Evolutionary conservation across 2,113 vertebrate species (phyloP), one percentile per base, ranked within the genome.

Genomic region (Saguinus imperator): DNA sequence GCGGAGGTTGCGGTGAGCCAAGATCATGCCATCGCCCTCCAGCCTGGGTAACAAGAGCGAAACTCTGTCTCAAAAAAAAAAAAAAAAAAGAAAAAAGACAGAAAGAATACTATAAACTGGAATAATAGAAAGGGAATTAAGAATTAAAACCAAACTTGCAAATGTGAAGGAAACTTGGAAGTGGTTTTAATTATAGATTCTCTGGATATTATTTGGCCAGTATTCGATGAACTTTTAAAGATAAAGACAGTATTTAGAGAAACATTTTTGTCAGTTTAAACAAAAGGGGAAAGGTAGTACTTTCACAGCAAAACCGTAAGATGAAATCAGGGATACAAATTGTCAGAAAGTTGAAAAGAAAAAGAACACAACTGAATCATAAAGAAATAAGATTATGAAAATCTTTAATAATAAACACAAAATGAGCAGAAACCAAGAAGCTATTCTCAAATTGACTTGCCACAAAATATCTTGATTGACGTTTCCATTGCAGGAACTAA

Each of bases 271-370:
- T 76, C 68, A 89, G 93, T 81, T 91, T 72, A 87, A 52, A 72
- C 61, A 89, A 94, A 2, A 17, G 23, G n/a, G 5, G 55, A 92
- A 92, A 94, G 68, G 85, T 35, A 21, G 12, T 52, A 83, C 14
- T 86, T 88, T 83, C 64, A 75, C 3, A 95, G 70, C 55, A 95
- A 98, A 97, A 94, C 29, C 1, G 0, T 81, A 80, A 82, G 73
- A 86, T 75, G 64, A 94, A 91, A 88, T 66, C 72, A 61, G 48
- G 64, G 27, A 45, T 86, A 95, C 61, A 95, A 50, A 97, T 76
- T 89, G 76, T 12, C 21, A 86, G 40, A 82, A 97, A 95, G 77
- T 40, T 80, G 66, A 92, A 37, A 91, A 93, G 73, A 40, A 2
- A 84, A 90, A 97, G 40, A 84, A 94, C 3, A 29, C 55, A 88